Conservation (phyloP, 1,140 invertebrate species). For the Cotesia vestalis region DNA sequence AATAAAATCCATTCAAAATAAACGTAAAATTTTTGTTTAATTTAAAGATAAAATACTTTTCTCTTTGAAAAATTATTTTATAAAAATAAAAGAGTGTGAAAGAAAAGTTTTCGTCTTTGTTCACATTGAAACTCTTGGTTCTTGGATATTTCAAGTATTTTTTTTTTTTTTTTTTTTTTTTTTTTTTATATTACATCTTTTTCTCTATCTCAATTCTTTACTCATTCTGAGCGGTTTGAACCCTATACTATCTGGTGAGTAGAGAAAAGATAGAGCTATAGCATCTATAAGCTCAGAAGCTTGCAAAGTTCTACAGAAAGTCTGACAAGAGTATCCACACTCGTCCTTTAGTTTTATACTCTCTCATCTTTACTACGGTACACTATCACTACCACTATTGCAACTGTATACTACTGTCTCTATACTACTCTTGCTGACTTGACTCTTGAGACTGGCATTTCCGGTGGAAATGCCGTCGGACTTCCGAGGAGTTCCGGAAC, state of each 20-base stretch:
- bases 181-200: background rate
- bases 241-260: background rate
- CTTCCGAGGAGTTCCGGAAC: conserved; percentile 24
- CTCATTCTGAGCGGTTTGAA: conserved; percentile 20
- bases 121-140: conserved; percentile 1
- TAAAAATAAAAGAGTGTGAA: no score
- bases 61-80: no score
- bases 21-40: no score
- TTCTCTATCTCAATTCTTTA: background rate
- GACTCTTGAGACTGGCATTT: conserved; percentile 18
- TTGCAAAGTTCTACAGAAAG: conserved; percentile 25
- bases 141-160: no score
- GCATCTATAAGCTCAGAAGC: conserved; percentile 24
- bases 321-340: conserved; percentile 27
- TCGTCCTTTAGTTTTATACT: conserved; percentile 5
- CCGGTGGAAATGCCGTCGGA: conserved; percentile 31
- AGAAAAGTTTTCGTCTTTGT: no score
- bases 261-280: no score
- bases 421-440: background rate
- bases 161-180: background rate
- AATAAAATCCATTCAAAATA: no score
- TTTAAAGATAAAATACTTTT: no score
- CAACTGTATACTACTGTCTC: conserved; percentile 13
- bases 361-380: no score
- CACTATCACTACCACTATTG: conserved; percentile 13